A percentile compares a stretch with the other conserved stretches of the same genome.
phyloP scores from a whole-genome alignment of 1,140 invertebrate genomes.

The Diabrotica virgifera region DNA sequence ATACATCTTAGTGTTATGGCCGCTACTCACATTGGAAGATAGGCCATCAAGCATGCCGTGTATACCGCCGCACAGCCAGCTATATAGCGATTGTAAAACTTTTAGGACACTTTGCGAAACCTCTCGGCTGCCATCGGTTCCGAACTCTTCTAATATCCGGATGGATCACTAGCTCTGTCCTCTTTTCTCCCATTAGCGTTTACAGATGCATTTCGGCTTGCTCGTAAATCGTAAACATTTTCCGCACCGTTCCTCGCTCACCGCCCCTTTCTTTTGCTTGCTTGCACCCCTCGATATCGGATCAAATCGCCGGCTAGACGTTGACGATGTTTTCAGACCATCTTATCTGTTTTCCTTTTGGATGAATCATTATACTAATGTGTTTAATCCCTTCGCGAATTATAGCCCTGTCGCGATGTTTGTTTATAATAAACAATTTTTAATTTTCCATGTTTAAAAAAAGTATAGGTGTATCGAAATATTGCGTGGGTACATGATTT shows the following conservation, averaged over 20 bases:
- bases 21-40: slow-evolving; percentile 74
- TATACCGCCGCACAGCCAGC: slow-evolving; percentile 47
- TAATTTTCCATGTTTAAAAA: too few species aligned
- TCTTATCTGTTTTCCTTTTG: background rate
- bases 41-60: slow-evolving; percentile 75
- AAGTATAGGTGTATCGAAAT: too few species aligned
- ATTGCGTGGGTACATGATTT: too few species aligned
- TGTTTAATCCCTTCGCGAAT: too few species aligned
- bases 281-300: background rate
- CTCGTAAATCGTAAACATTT: slow-evolving; percentile 46
- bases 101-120: slow-evolving; percentile 62
- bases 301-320: slow-evolving; percentile 1
- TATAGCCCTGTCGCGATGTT: too few species aligned
- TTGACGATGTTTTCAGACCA: background rate
- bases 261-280: slow-evolving; percentile 9
- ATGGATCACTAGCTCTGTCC: slow-evolving; percentile 39
- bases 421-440: too few species aligned
- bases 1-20: slow-evolving; percentile 70
- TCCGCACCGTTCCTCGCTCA: slow-evolving; percentile 18
- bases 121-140: slow-evolving; percentile 40
- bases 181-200: slow-evolving; percentile 34
- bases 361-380: too few species aligned
- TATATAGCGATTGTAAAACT: slow-evolving; percentile 65
- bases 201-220: slow-evolving; percentile 29
- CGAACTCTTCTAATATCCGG: slow-evolving; percentile 48